Percentiles rank a stretch among this genome's conserved stretches.
Conservation (phyloP, 2,797 vertebrate genomes). For the Ctenochaetus hawaiiensis region DNA sequence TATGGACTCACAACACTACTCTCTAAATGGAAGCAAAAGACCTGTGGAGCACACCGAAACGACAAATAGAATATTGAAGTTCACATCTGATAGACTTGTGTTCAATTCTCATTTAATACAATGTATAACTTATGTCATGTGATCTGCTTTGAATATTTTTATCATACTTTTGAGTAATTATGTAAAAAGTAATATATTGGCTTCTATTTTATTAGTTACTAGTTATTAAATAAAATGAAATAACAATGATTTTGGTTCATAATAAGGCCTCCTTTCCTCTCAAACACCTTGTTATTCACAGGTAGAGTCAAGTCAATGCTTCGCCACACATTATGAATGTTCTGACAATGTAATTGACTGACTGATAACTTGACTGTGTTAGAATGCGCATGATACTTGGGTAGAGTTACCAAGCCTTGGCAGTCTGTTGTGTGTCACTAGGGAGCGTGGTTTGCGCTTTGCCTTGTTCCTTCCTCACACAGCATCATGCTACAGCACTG, state of each 20-base stretch:
- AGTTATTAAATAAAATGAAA: not conserved
- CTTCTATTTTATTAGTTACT: not conserved
- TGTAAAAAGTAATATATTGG: not conserved
- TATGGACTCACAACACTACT: conserved; percentile 53
- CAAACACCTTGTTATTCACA: not conserved
- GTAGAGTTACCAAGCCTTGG: conserved; percentile 46
- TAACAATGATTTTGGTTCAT: not conserved
- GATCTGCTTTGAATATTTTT: not conserved
- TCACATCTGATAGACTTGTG: not conserved
- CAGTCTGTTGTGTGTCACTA: conserved; percentile 39
- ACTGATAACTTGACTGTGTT: conserved; percentile 43
- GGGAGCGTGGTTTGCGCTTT: conserved; percentile 25
- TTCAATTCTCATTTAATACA: not conserved
- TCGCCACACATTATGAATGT: conserved; percentile 33
- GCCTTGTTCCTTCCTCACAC: conserved; percentile 43
- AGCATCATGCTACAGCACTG: conserved; percentile 72
- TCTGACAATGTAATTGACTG: conserved; percentile 30
- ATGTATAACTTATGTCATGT: not conserved
- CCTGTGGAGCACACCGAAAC: conserved; percentile 10
- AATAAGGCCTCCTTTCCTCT: not conserved
- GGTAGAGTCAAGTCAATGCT: not conserved
- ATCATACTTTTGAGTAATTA: not conserved
- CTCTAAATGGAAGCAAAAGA: conserved; percentile 31
- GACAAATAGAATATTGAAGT: not conserved
- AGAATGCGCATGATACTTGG: conserved; percentile 40